A percentile compares a stretch with the other conserved stretches of the same genome.
phyloP scores from a whole-genome alignment of 1,140 invertebrate genomes.

The Hyles vespertilio region DNA sequence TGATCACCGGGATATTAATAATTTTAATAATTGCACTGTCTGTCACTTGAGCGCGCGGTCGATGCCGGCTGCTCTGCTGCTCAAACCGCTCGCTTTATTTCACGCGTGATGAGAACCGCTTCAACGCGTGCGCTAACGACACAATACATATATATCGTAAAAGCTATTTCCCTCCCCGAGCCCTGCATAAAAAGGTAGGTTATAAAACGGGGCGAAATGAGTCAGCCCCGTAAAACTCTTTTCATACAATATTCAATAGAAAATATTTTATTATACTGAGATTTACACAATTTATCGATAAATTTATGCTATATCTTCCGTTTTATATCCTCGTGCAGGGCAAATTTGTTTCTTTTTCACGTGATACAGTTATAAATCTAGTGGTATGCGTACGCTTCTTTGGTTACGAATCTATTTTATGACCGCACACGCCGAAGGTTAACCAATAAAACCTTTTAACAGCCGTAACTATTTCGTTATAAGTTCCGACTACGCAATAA shows the following conservation, averaged over 20 bases:
- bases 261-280: slow-evolving; percentile 70
- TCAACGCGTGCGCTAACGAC: slow-evolving; percentile 16
- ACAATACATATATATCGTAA: slow-evolving; percentile 17
- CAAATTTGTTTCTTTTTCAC: slow-evolving; percentile 71
- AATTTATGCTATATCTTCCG: slow-evolving; percentile 63
- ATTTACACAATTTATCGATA: slow-evolving; percentile 70
- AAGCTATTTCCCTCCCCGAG: slow-evolving; percentile 28
- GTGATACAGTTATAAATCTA: slow-evolving; percentile 71
- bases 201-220: slow-evolving; percentile 65
- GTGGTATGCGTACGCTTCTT: slow-evolving; percentile 63
- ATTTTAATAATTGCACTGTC: slow-evolving; percentile 38
- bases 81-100: slow-evolving; percentile 9
- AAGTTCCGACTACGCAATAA: slow-evolving; percentile 75
- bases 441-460: slow-evolving; percentile 76
- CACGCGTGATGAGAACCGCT: slow-evolving; percentile 30
- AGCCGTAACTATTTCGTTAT: slow-evolving; percentile 75
- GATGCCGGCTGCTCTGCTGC: not conserved
- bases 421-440: slow-evolving; percentile 70
- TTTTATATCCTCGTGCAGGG: slow-evolving; percentile 66
- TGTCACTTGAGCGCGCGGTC: slow-evolving; percentile 11
- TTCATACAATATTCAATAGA: slow-evolving; percentile 71
- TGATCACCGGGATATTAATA: slow-evolving; percentile 43
- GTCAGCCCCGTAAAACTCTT: slow-evolving; percentile 59
- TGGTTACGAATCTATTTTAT: slow-evolving; percentile 74
- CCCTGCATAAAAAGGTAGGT: slow-evolving; percentile 54